Base-by-base conservation (phyloP, 1,140 invertebrate genomes). In the Hyles vespertilio region DNA sequence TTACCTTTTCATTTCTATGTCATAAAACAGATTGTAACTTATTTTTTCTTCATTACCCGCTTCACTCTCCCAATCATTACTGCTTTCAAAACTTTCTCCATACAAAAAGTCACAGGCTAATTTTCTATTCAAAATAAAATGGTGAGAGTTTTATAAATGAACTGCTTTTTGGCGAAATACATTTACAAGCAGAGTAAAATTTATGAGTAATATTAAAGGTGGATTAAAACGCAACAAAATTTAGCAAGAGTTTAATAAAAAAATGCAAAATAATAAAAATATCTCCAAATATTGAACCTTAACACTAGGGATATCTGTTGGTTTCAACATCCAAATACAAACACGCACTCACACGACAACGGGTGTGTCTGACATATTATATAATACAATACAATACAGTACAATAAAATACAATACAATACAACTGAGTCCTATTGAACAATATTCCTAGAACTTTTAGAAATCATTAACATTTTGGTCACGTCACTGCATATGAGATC, bases 191-290 rank as follows among this genome's bases (percentile, higher is more conserved):
- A 22, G 22, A 22, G 22, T 22, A 22, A 22, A 22, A 1, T 22
- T 22, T 22, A 22, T 1, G 22, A 22, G 22, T 22, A 22, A 22
- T 22, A 22, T 22, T 22, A 22, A 11, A 48, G 10, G 46, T n/a
- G 50, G 75, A 83, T 74, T 73, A 72, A 85, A 79, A 82, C 74
- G 65, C 72, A 66, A 12, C 12, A 65, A 64, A 76, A 78, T 87
- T 85, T 85, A 87, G 84, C 83, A 81, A 81, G 81, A 87, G 81
- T 87, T 87, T 87, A 87, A 87, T 87, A 87, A 87, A 87, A 87
- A 87, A 86, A 84, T 87, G 84, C 84, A 86, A 87, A 87, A 81
- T 85, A 86, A 84, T 81, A 84, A 87, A 74, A 86, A 85, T 87
- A 86, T 87, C 72, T 87, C 84, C 80, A 87, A 87, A 87, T 82